Conservation (phyloP, 2,888 invertebrate species). For the Drosophila anomalata region DNA sequence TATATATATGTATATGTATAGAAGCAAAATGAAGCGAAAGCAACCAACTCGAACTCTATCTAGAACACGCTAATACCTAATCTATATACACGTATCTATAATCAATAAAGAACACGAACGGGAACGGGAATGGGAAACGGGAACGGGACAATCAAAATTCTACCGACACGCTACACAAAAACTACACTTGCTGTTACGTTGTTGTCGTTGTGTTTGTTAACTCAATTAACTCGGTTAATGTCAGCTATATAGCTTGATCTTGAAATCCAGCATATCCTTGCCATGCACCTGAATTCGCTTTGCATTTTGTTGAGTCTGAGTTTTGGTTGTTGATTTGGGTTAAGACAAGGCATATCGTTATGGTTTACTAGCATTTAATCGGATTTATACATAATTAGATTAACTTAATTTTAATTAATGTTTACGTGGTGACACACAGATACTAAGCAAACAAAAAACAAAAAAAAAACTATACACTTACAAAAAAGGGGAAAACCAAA, state of each 20-base stretch:
- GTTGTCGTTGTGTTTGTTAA: constrained; percentile 45
- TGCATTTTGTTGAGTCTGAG: constrained; percentile 22
- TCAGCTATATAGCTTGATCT: constrained; percentile 33
- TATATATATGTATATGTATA: constrained; percentile 47
- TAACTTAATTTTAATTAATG: constrained; percentile 70
- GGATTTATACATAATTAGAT: constrained; percentile 59
- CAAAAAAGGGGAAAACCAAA: constrained; percentile 70
- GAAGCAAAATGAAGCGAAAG: constrained; percentile 16
- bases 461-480: constrained; percentile 14
- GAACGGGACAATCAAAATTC: constrained; percentile 81
- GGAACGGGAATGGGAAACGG: constrained; percentile 76
- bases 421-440: constrained; percentile 52
- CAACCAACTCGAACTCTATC: constrained; percentile 33
- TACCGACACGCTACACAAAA: constrained; percentile 60
- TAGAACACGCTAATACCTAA: constrained; percentile 23
- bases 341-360: constrained; percentile 50
- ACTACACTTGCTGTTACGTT: constrained; percentile 57
- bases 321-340: constrained; percentile 24
- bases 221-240: constrained; percentile 37
- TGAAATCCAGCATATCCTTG: constrained; percentile 35
- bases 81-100: constrained; percentile 35
- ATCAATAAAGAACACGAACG: constrained; percentile 48
- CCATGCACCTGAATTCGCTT: constrained; percentile 39
- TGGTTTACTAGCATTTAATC: constrained; percentile 53
- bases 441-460: constrained; percentile 25